Evolutionary conservation across 2,888 invertebrate genomes (phyloP).

Genomic region (Ptycholaimellus sp.): DNA sequence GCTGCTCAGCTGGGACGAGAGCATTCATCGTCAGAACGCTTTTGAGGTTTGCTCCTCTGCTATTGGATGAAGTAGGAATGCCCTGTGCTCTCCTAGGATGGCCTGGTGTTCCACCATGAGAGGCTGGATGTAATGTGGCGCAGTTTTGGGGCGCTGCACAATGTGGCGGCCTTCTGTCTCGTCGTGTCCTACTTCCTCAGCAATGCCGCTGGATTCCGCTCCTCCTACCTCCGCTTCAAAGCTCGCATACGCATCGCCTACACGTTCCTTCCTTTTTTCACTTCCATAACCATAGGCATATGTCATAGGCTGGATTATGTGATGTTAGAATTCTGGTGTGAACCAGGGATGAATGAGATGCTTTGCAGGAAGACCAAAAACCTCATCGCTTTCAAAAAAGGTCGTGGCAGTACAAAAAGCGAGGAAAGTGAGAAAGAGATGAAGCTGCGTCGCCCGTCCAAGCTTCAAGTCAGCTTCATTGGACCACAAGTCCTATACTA

Average conservation of each 20-base stretch:
- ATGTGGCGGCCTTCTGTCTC: slow-evolving; percentile 1
- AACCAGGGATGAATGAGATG: too few relatives aligned
- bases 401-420: not conserved
- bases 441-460: too few relatives aligned
- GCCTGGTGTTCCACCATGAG: slow-evolving; percentile 1
- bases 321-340: too few relatives aligned
- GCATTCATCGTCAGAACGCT: slow-evolving; percentile 10
- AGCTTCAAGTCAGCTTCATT: slow-evolving; percentile 2
- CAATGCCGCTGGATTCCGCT: slow-evolving; percentile 1
- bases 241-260: too few relatives aligned
- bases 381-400: not conserved
- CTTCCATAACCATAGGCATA: too few relatives aligned
- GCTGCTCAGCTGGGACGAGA: slow-evolving; percentile 18
- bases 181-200: slow-evolving; percentile 25
- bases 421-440: not conserved
- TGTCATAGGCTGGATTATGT: too few relatives aligned
- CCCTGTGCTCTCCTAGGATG: too few relatives aligned
- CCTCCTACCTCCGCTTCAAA: not conserved
- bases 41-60: too few relatives aligned
- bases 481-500: not conserved
- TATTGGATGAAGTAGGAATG: too few relatives aligned
- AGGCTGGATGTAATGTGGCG: not conserved
- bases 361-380: not conserved
- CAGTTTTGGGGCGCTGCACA: not conserved
- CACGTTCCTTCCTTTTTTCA: too few relatives aligned